A percentile compares a stretch with the other conserved stretches of the same genome.
Evolutionary conservation across 2,113 vertebrate genomes (phyloP).

Genomic region (Thamnaconus septentrionalis): DNA sequence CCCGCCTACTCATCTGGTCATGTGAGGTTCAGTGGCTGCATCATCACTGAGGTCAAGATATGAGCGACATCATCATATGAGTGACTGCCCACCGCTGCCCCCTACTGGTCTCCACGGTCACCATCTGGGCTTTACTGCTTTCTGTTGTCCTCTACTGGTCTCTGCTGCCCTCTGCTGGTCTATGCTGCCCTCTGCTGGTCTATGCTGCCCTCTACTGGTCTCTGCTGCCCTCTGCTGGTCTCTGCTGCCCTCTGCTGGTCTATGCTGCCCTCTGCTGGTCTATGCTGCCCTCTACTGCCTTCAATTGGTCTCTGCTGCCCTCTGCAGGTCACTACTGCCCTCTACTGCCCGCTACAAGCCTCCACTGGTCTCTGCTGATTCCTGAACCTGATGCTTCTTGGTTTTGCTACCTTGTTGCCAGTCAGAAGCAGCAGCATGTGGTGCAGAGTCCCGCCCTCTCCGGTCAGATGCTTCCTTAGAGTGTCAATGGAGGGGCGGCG

Average conservation of each 20-base stretch:
- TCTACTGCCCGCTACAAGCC: too few species aligned
- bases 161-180: background rate
- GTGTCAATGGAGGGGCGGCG: conserved; percentile 79
- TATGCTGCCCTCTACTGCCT: background rate
- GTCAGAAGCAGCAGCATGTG: conserved; percentile 86
- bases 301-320: too few species aligned
- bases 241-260: background rate
- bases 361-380: too few species aligned
- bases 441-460: conserved; percentile 84
- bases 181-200: background rate
- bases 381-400: too few species aligned
- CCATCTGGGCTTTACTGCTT: background rate
- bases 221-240: background rate
- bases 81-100: too few species aligned
- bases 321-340: too few species aligned
- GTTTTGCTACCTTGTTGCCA: conserved; percentile 79
- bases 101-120: background rate
- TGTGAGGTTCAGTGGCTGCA: too few species aligned
- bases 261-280: background rate
- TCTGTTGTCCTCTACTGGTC: background rate
- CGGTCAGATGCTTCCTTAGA: conserved; percentile 85
- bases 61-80: too few species aligned
- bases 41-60: too few species aligned
- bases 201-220: background rate
- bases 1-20: too few species aligned